Conservation (phyloP, 1,140 invertebrate genomes). For the Drosophila nigrodunni region DNA sequence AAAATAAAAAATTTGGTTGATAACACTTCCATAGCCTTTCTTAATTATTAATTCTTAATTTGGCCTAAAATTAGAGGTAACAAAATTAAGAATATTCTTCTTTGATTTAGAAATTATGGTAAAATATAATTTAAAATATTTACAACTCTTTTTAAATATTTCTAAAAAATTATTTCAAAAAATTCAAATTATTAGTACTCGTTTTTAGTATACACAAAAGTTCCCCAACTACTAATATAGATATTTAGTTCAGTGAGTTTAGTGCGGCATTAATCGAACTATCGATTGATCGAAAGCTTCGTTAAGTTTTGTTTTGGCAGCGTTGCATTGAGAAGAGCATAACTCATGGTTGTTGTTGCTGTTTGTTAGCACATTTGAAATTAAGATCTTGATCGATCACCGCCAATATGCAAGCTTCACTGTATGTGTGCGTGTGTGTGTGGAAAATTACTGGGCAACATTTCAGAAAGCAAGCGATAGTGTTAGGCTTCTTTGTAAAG, state of each 20-base stretch:
- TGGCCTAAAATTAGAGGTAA: no score
- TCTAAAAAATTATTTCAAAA: no score
- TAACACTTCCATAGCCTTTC: no score
- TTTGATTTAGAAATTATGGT: no score
- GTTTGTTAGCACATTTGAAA: constrained; percentile 24
- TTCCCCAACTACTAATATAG: neutral
- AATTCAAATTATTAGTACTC: no score
- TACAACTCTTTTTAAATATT: no score
- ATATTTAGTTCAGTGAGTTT: neutral
- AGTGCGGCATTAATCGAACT: neutral
- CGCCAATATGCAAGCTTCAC: constrained; percentile 14
- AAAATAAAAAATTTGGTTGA: no score
- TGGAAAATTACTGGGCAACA: constrained; percentile 50
- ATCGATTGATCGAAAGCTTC: neutral
- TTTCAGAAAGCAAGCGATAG: constrained; percentile 42
- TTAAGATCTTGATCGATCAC: constrained; percentile 34
- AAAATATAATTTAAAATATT: no score
- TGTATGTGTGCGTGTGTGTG: constrained; percentile 32
- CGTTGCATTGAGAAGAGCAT: neutral
- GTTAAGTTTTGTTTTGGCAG: neutral
- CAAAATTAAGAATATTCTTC: no score
- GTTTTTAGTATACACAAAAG: no score
- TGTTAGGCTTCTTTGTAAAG: constrained; percentile 34
- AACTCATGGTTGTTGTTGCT: constrained; percentile 23
- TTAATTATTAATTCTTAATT: no score